These are phyloP conservation scores for Lepidotrigona ventralis DNA, from an alignment of 1,140 invertebrate genomes.

Conservation along the genomic window DNA sequence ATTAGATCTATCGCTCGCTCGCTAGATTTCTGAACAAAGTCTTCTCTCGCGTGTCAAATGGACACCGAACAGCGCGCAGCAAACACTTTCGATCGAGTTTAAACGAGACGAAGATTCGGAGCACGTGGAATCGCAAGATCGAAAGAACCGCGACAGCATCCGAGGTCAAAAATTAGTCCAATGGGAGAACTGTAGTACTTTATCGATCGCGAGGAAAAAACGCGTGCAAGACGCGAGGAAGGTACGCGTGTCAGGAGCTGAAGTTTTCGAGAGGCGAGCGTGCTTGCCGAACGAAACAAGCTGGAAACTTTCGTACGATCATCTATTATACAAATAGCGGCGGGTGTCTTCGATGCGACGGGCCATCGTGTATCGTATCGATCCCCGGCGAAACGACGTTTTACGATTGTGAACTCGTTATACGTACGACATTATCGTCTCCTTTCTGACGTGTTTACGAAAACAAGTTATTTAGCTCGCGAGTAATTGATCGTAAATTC, in stretches of 20 bases:
- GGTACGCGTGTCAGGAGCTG: background rate
- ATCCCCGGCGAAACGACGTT: constrained; percentile 5
- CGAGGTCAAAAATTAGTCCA: background rate
- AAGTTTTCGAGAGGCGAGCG: constrained; percentile 3
- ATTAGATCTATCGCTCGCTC: background rate
- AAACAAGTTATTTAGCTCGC: background rate
- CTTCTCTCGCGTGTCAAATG: background rate
- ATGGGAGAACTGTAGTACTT: background rate
- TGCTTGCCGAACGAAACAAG: constrained; percentile 29
- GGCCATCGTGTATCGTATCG: background rate
- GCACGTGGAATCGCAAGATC: background rate
- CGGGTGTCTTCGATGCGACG: background rate
- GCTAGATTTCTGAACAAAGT: background rate
- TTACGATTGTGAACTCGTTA: background rate
- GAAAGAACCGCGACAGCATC: background rate
- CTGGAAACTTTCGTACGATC: constrained; percentile 7
- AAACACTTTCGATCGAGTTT: background rate
- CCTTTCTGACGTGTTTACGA: background rate
- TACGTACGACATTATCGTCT: background rate
- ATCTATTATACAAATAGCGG: background rate
- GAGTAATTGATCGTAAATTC: background rate
- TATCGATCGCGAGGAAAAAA: constrained; percentile 2
- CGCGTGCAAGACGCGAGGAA: background rate
- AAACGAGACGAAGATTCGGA: background rate
- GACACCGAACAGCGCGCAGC: background rate